Base-by-base conservation (phyloP, 2,888 invertebrate genomes). In the Monoplex corrugatus region DNA sequence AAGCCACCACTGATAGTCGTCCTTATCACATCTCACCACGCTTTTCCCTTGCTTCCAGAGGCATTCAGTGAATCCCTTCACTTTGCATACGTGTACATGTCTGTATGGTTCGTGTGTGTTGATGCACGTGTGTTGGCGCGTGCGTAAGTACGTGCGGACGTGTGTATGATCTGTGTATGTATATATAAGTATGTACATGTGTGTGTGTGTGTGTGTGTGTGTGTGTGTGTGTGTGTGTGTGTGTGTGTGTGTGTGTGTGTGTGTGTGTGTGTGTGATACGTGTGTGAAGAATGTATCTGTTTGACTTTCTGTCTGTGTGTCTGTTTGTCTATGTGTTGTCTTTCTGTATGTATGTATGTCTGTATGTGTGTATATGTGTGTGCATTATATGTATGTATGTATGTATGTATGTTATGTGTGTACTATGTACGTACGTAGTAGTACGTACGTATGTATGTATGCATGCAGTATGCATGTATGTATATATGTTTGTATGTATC, bases 401-500 rank as follows among this genome's bases (percentile, higher is more conserved):
- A 13, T 38, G 75, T 38, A 35, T 75, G 38, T 43, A 43, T 80
- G 78, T 80, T 80, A 2, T 32, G 75, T 43, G 78, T 23, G 23
- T 32, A 10, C 23, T 32, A n/a, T 72, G 28, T 72, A 28, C 32
- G 68, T 72, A n/a, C 32, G 68, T 28, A 32, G 2, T 10, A 8
- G 80, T 13, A 13, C 32, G 38, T 38, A n/a, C 44, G 32, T 45
- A 45, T 45, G 82, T 83, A 45, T 83, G 82, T 83, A n/a, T 68
- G 68, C n/a, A n/a, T 68, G 68, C 28, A 28, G 68, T 68, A n/a
- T 68, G 28, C n/a, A n/a, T 23, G 68, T 68, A n/a, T 68, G 68
- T 68, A n/a, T 68, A n/a, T 68, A n/a, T 68, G 68, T 68, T 19
- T 68, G 68, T 68, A n/a, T 68, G 45, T 83, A 45, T 83, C 45